These are phyloP conservation scores for Alligator sinensis DNA, from an alignment of 2,113 vertebrate species.

Conservation along the genomic window DNA sequence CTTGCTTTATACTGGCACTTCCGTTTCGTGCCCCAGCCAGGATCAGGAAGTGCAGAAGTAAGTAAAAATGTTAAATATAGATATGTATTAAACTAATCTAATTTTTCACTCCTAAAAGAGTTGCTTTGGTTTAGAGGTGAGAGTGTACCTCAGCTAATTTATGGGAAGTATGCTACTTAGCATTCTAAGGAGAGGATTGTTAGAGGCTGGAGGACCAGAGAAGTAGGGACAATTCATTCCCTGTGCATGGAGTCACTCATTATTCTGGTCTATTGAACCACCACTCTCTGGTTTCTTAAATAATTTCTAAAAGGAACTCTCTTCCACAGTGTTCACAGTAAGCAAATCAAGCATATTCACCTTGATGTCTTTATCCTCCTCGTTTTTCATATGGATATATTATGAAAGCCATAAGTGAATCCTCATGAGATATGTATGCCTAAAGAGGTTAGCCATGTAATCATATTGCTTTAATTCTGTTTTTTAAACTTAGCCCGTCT, in stretches of 20 bases:
- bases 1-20: neutral
- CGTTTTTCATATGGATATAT: neutral
- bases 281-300: neutral
- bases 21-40: neutral
- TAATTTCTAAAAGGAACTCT: neutral
- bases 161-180: neutral
- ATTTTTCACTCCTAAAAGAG: neutral
- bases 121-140: neutral
- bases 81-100: neutral
- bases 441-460: neutral
- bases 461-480: neutral
- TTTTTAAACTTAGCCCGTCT: neutral
- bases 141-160: neutral
- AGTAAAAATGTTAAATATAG: neutral
- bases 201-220: neutral
- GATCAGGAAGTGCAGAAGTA: neutral
- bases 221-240: neutral
- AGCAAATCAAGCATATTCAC: neutral
- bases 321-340: neutral
- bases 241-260: neutral
- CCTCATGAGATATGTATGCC: neutral
- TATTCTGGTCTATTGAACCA: neutral
- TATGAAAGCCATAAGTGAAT: neutral
- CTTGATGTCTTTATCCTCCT: neutral
- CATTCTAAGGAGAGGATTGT: neutral